Evolutionary conservation across 2,113 vertebrate species (phyloP), one percentile per base, ranked within the genome.

Genomic region (Labrus mixtus): DNA sequence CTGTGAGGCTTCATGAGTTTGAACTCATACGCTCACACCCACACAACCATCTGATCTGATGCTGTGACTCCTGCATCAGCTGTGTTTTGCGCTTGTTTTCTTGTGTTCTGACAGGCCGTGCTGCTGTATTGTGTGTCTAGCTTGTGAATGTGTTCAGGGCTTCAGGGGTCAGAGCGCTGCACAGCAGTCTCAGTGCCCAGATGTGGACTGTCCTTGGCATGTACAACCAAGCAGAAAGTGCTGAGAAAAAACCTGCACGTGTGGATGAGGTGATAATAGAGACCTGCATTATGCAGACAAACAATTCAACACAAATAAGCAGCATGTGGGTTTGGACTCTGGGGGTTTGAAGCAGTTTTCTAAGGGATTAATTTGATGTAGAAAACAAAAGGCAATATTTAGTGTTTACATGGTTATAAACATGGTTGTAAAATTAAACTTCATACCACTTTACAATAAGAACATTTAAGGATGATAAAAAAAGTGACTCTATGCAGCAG

Each of bases 141-240:
- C 62, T 65, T 66, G 86, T 54, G 68, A 77, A 73, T 73, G 84
- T 55, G 84, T 85, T 68, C 15, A 8, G 76, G 78, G 79, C 90
- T 89, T 76, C 71, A 54, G 66, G 87, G 90, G 82, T 90, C 87
- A 76, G 74, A 78, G 79, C 67, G 79, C 67, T 2, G 46, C 65
- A 16, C 81, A 3, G 81, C 65, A 73, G 78, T 81, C 43, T 63
- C 46, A 0, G 48, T 25, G 29, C 62, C 78, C 89, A 90, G 91
- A 92, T 90, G 91, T 88, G 90, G 71, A 90, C 54, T 68, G 63
- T 57, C 51, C 17, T 82, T 91, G 89, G 91, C 79, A 60, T 81
- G 84, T 90, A 50, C n/a, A 23, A 59, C 73, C 83, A 64, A 69
- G 89, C 57, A 20, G 76, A 91, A 91, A 84, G 84, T 39, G 1